phyloP scores from a whole-genome alignment of 1,140 invertebrate species.

The Apocrypta bakeri region DNA sequence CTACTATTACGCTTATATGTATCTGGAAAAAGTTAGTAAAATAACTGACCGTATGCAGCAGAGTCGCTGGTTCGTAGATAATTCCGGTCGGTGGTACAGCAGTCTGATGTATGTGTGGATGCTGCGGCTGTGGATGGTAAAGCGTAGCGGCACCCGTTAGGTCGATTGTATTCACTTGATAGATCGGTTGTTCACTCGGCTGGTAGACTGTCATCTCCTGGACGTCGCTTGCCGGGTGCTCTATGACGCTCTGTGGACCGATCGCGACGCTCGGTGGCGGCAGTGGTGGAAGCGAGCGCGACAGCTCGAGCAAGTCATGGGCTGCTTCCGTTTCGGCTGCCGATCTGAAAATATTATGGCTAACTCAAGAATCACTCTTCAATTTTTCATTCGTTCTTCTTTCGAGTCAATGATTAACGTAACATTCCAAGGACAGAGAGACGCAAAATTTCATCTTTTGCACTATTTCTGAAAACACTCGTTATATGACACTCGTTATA shows the following conservation, averaged over 20 bases:
- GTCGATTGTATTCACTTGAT: conserved; percentile 70
- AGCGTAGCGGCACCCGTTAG: conserved; percentile 52
- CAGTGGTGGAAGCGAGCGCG: conserved; percentile 84
- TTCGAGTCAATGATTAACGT: no score
- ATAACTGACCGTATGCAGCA: conserved; percentile 58
- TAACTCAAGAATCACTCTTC: no score
- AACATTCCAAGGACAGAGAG: no score
- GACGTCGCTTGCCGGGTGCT: conserved; percentile 70
- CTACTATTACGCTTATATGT: neutral
- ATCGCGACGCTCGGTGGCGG: conserved; percentile 79
- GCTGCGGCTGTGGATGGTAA: conserved; percentile 57
- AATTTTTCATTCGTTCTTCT: no score
- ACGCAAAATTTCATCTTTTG: no score
- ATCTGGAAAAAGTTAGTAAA: neutral
- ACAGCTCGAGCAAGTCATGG: conserved; percentile 88
- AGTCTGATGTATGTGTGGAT: conserved; percentile 58
- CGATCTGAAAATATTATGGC: conserved; percentile 71
- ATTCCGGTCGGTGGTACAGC: conserved; percentile 62
- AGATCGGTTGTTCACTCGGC: conserved; percentile 67
- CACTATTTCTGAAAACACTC: no score
- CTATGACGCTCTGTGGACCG: conserved; percentile 71
- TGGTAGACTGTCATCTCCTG: conserved; percentile 73
- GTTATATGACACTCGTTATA: no score
- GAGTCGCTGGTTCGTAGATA: conserved; percentile 67
- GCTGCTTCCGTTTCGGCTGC: conserved; percentile 89